Percentiles rank a stretch among this genome's conserved stretches.
phyloP scores from a whole-genome alignment of 2,113 vertebrate species.

The Rousettus leschenaultii region DNA sequence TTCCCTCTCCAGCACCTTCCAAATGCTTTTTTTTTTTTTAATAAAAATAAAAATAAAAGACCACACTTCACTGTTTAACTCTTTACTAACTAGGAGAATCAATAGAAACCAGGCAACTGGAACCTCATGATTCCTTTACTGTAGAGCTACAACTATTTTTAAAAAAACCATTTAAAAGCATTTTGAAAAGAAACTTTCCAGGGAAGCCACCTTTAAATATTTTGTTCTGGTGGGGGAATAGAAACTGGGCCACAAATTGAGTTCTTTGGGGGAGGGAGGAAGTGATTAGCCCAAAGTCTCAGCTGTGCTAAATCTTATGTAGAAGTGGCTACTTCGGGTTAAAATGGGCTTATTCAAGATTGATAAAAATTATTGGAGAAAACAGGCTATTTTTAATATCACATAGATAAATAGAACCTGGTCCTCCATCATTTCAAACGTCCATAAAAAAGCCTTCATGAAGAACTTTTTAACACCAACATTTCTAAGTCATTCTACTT shows the following conservation, averaged over 20 bases:
- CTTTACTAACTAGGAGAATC: slow-evolving; percentile 85
- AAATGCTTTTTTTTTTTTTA: slow-evolving; percentile 84
- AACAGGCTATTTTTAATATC: not conserved
- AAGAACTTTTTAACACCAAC: not conserved
- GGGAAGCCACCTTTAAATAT: not conserved
- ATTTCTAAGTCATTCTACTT: not conserved
- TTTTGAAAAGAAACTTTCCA: slow-evolving; percentile 51
- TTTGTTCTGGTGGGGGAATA: not conserved
- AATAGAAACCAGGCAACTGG: slow-evolving; percentile 74
- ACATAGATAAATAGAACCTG: not conserved
- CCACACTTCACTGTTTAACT: slow-evolving; percentile 85
- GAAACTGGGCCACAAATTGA: not conserved
- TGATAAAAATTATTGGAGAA: not conserved
- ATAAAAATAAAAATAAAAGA: slow-evolving; percentile 77
- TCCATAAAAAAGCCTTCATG: not conserved
- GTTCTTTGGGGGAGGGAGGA: not conserved
- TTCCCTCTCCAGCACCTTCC: slow-evolving; percentile 85
- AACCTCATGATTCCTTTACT: slow-evolving; percentile 70
- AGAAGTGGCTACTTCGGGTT: not conserved
- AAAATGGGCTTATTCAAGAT: not conserved
- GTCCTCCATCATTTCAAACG: not conserved
- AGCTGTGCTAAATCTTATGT: not conserved
- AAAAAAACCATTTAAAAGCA: slow-evolving; percentile 52
- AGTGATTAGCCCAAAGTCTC: not conserved
- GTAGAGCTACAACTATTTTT: slow-evolving; percentile 50